Evolutionary conservation across 2,797 vertebrate genomes (phyloP).

Genomic region (Syngnathus rostellatus): DNA sequence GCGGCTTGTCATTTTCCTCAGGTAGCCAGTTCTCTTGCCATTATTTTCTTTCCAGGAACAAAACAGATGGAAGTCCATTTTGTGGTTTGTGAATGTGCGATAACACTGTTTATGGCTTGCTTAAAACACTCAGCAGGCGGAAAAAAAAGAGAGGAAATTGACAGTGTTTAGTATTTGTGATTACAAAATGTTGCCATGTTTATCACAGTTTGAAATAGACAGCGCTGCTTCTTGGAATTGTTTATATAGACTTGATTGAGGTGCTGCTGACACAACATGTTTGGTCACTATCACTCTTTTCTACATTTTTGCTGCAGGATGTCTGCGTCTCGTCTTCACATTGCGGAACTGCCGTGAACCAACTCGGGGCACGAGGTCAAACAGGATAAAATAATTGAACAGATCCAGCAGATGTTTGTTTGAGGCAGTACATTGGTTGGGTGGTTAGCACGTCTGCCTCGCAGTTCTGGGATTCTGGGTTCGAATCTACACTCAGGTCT

Average conservation of each 20-base stretch:
- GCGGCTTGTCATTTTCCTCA: slow-evolving; percentile 2
- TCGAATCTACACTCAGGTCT: background rate
- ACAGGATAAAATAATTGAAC: slow-evolving; percentile 1
- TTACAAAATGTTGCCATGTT: background rate
- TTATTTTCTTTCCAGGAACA: slow-evolving; percentile 38
- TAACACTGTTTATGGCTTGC: slow-evolving; percentile 63
- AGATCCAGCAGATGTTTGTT: background rate
- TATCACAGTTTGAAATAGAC: slow-evolving; percentile 1
- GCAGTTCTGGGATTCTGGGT: background rate
- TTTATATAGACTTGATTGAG: background rate
- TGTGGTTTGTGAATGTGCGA: slow-evolving; percentile 50
- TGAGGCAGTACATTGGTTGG: background rate
- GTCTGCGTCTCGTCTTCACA: background rate
- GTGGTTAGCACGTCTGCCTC: background rate
- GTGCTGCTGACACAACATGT: slow-evolving; percentile 1
- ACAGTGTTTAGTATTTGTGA: slow-evolving; percentile 1
- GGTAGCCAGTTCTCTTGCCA: background rate
- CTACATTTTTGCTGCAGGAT: background rate
- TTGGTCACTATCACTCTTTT: background rate
- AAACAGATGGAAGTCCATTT: slow-evolving; percentile 57
- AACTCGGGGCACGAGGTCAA: background rate
- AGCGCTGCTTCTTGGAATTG: background rate
- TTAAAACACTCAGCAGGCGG: slow-evolving; percentile 56
- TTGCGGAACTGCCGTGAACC: too few relatives aligned
- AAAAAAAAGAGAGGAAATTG: slow-evolving; percentile 44